Percentiles rank a stretch among this genome's conserved stretches.
Evolutionary conservation across 2,797 vertebrate genomes (phyloP).

Genomic region (Clarias laeviceps): DNA sequence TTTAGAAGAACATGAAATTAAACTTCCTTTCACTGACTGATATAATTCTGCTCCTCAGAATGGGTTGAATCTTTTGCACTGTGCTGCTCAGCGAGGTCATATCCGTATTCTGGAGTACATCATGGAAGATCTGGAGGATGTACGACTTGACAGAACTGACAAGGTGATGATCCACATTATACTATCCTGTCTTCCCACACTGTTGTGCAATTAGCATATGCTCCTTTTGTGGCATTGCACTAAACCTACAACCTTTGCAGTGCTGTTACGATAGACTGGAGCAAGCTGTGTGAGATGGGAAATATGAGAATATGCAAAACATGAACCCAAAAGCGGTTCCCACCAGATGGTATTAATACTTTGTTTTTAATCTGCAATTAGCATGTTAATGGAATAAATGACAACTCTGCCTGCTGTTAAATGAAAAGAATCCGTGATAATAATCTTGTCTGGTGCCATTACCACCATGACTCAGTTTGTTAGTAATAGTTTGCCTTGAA

Average conservation of each 20-base stretch:
- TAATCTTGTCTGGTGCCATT: too few species aligned
- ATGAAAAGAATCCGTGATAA: neutral
- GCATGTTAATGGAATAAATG: neutral
- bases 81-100: slow-evolving; percentile 85
- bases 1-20: neutral
- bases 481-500: neutral
- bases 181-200: neutral
- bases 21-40: neutral
- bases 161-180: slow-evolving; percentile 73
- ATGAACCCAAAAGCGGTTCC: neutral
- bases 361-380: neutral
- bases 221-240: neutral
- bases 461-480: neutral
- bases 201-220: neutral
- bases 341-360: neutral
- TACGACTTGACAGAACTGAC: slow-evolving; percentile 77
- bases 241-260: neutral
- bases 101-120: slow-evolving; percentile 79
- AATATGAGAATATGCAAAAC: neutral
- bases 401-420: neutral
- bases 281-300: neutral
- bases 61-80: slow-evolving; percentile 84
- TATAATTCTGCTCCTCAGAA: slow-evolving; percentile 67
- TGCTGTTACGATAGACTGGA: neutral
- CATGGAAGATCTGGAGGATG: slow-evolving; percentile 84